Evolutionary conservation across 1,140 invertebrate genomes (phyloP).

Genomic region (Trinorchestia longiramus): DNA sequence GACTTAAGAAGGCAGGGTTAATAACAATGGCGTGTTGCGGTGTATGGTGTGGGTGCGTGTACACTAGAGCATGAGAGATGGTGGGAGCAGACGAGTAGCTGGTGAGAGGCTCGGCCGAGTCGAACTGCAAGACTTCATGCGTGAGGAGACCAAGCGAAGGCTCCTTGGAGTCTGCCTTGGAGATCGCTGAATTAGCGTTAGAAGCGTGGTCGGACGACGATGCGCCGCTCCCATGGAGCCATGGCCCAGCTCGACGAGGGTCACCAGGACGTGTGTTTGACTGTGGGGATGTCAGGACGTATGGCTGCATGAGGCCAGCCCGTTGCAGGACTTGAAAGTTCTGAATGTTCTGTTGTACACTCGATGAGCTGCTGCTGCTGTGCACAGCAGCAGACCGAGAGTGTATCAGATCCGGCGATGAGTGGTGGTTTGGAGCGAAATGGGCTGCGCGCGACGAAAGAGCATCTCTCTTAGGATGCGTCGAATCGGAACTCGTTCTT

Average conservation of each 20-base stretch:
- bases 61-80: slow-evolving; percentile 33
- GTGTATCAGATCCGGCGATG: background rate
- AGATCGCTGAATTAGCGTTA: background rate
- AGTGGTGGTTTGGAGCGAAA: background rate
- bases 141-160: slow-evolving; percentile 16
- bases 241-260: background rate
- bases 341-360: slow-evolving; percentile 22
- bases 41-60: slow-evolving; percentile 18
- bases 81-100: background rate
- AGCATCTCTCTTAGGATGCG: background rate
- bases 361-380: background rate
- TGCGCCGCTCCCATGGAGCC: background rate
- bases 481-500: background rate
- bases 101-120: slow-evolving; percentile 16
- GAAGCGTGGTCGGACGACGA: background rate
- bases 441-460: background rate
- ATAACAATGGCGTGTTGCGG: slow-evolving; percentile 24
- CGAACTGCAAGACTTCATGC: slow-evolving; percentile 31
- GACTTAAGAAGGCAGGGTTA: background rate
- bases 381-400: background rate
- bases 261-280: background rate
- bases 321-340: slow-evolving; percentile 18
- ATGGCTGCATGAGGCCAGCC: background rate
- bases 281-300: background rate
- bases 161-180: background rate